phyloP scores from a whole-genome alignment of 2,797 vertebrate genomes.

The Anolis apletophallus region DNA sequence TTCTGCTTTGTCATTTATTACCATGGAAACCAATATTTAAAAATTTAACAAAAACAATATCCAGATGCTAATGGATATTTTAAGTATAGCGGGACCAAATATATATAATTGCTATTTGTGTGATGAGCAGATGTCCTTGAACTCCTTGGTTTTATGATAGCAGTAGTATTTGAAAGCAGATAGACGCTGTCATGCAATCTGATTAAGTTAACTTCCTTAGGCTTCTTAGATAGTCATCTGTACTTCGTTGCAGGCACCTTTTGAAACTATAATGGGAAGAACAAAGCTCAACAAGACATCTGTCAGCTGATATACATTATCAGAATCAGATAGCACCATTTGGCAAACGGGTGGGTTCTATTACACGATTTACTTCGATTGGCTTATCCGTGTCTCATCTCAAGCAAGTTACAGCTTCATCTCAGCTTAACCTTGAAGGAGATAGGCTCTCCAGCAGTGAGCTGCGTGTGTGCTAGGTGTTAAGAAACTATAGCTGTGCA shows the following conservation, averaged over 20 bases:
- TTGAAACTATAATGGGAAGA: conserved; percentile 52
- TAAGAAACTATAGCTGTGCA: conserved; percentile 16
- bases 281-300: conserved; percentile 49
- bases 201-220: conserved; percentile 41
- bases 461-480: accelerated
- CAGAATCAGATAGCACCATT: conserved; percentile 61
- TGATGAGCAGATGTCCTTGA: conserved; percentile 32
- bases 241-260: conserved; percentile 43
- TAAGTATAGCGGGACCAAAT: neutral
- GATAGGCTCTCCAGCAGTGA: conserved; percentile 42
- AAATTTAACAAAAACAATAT: neutral
- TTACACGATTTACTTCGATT: conserved; percentile 31
- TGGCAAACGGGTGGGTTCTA: conserved; percentile 41
- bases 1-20: neutral
- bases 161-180: conserved; percentile 21
- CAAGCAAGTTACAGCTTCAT: conserved; percentile 63
- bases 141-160: conserved; percentile 35
- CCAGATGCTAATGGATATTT: neutral
- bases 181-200: conserved; percentile 34
- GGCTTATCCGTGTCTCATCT: conserved; percentile 49
- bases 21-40: neutral
- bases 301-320: conserved; percentile 60
- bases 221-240: conserved; percentile 35
- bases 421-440: conserved; percentile 62
- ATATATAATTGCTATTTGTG: conserved; percentile 11